phyloP scores from a whole-genome alignment of 2,113 vertebrate species.

The Nothoprocta pentlandii region DNA sequence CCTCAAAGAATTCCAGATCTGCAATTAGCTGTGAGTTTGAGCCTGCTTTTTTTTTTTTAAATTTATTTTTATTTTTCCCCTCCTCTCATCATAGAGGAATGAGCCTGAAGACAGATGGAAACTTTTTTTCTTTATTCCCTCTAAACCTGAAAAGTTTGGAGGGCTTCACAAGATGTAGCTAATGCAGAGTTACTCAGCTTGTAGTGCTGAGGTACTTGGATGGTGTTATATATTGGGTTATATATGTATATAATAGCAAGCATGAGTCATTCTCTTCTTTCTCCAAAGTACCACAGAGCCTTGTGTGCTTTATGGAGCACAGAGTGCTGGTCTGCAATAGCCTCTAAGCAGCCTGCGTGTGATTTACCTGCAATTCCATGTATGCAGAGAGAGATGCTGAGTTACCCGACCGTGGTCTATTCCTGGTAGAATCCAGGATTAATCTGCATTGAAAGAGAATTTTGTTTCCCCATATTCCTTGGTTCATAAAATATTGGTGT shows the following conservation, averaged over 20 bases:
- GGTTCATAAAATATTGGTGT: constrained; percentile 41
- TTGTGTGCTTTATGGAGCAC: neutral
- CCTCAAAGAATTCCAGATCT: neutral
- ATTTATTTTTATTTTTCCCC: no score
- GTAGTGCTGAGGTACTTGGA: neutral
- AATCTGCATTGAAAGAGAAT: neutral
- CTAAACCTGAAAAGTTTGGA: neutral
- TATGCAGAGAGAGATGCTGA: no score
- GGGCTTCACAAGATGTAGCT: neutral
- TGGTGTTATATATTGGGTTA: no score
- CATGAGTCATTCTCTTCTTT: neutral
- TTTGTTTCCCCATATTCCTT: neutral
- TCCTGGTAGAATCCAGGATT: neutral
- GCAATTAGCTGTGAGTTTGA: neutral
- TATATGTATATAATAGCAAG: neutral
- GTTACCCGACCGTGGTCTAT: neutral
- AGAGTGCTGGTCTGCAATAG: neutral
- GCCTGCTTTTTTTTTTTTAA: neutral
- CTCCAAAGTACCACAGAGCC: neutral
- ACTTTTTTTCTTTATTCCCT: neutral
- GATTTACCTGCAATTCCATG: neutral
- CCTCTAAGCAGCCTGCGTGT: neutral
- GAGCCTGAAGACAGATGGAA: neutral
- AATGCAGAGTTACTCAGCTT: neutral
- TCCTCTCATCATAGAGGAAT: neutral